Evolutionary conservation across 2,113 vertebrate species (phyloP).

Genomic region (Cebus imitator): DNA sequence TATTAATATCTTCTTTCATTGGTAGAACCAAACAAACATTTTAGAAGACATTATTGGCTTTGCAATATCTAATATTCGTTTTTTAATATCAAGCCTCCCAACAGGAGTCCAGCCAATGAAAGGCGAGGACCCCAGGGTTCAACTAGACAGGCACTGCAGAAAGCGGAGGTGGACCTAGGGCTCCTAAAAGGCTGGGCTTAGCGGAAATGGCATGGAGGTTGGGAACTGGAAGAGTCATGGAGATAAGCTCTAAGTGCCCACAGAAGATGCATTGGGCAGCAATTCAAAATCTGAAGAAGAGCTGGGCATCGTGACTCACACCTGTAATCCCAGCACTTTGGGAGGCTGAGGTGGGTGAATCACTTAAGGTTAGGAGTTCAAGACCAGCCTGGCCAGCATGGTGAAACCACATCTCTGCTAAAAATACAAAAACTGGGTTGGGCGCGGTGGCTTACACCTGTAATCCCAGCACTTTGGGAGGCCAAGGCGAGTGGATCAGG

Average conservation of each 20-base stretch:
- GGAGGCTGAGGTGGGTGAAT: no score
- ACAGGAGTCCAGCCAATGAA: neutral
- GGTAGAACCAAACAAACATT: neutral
- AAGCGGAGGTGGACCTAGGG: neutral
- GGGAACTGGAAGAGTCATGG: neutral
- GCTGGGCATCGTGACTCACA: no score
- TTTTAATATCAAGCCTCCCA: neutral
- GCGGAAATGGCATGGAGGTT: neutral
- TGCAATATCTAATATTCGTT: neutral
- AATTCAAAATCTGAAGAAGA: neutral
- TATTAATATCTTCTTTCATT: neutral
- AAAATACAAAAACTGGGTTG: no score
- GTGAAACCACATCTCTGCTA: no score
- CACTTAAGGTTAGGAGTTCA: no score
- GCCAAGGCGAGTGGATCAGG: no score
- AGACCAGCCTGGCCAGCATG: no score
- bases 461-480: no score
- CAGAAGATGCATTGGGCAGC: neutral
- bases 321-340: no score
- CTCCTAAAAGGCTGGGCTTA: no score
- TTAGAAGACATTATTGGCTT: neutral
- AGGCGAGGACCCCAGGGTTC: neutral
- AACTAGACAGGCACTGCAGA: neutral
- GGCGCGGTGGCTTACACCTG: no score
- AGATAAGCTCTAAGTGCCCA: neutral